A percentile compares a stretch with the other conserved stretches of the same genome.
phyloP scores from a whole-genome alignment of 1,140 invertebrate genomes.

The Heliconius himera region DNA sequence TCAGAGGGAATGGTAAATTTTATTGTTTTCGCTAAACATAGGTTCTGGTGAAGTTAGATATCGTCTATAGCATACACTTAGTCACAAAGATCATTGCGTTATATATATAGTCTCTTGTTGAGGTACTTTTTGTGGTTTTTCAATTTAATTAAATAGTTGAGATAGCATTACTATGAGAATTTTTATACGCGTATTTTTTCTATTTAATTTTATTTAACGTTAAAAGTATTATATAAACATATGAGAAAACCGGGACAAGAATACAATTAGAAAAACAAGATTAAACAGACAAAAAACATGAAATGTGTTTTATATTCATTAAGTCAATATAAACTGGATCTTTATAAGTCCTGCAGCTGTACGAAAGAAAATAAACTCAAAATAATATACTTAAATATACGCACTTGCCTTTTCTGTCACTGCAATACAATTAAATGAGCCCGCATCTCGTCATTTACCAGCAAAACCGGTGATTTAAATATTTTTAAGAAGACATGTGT shows the following conservation, averaged over 20 bases:
- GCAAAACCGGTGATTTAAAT: constrained; percentile 49
- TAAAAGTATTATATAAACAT: no score
- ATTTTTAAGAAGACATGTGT: constrained; percentile 52
- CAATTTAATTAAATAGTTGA: no score
- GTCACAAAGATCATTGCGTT: no score
- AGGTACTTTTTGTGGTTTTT: background rate
- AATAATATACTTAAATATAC: constrained; percentile 29
- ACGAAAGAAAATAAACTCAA: constrained; percentile 1
- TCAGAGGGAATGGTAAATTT: background rate
- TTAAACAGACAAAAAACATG: background rate
- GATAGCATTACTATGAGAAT: no score
- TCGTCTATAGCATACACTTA: background rate
- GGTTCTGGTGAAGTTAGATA: background rate
- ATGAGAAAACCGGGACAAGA: no score
- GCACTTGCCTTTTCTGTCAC: constrained; percentile 53
- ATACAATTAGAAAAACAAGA: background rate
- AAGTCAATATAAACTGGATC: background rate
- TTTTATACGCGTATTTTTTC: background rate
- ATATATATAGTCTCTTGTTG: background rate
- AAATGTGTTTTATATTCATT: background rate
- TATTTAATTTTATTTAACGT: background rate
- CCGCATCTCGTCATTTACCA: constrained; percentile 45
- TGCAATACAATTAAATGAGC: constrained; percentile 51
- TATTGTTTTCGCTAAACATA: constrained; percentile 1
- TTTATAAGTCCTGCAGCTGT: background rate